These are phyloP conservation scores for Drosophila mimetica DNA, from an alignment of 2,888 invertebrate species.

Conservation along the genomic window DNA sequence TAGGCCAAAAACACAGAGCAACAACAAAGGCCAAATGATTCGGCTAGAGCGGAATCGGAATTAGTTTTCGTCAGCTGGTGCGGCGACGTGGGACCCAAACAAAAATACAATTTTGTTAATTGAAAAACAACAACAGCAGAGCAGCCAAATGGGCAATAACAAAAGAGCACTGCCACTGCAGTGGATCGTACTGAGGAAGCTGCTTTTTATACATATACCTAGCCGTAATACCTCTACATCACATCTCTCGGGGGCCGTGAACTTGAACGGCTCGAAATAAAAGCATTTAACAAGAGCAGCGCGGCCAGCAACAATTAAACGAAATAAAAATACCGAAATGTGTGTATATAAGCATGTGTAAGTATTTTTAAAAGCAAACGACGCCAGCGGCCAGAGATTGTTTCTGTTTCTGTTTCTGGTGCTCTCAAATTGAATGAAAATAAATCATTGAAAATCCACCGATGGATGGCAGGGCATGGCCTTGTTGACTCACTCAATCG, in stretches of 20 bases:
- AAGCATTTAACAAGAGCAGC: slow-evolving; percentile 64
- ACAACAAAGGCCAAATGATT: slow-evolving; percentile 13
- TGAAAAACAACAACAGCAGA: slow-evolving; percentile 49
- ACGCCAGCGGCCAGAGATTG: slow-evolving; percentile 33
- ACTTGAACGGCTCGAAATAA: slow-evolving; percentile 69
- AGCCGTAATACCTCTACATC: not conserved
- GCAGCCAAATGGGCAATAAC: slow-evolving; percentile 20
- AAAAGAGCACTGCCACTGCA: slow-evolving; percentile 28
- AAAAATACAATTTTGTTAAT: slow-evolving; percentile 63
- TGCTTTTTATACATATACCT: slow-evolving; percentile 43
- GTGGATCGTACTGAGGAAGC: slow-evolving; percentile 50
- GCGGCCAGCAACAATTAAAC: slow-evolving; percentile 66
- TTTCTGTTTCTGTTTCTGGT: slow-evolving; percentile 52
- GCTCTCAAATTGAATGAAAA: slow-evolving; percentile 56
- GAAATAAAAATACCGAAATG: slow-evolving; percentile 53
- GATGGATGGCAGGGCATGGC: slow-evolving; percentile 24
- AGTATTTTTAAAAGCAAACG: slow-evolving; percentile 66
- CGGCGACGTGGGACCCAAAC: slow-evolving; percentile 36
- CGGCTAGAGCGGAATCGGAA: slow-evolving; percentile 38
- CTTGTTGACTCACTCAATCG: slow-evolving; percentile 33
- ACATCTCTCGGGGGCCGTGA: slow-evolving; percentile 64
- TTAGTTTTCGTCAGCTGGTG: slow-evolving; percentile 40
- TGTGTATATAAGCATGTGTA: slow-evolving; percentile 46
- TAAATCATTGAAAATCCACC: slow-evolving; percentile 62
- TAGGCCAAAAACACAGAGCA: slow-evolving; percentile 21